phyloP scores from a whole-genome alignment of 2,113 vertebrate species.

The Glaucomys volans region DNA sequence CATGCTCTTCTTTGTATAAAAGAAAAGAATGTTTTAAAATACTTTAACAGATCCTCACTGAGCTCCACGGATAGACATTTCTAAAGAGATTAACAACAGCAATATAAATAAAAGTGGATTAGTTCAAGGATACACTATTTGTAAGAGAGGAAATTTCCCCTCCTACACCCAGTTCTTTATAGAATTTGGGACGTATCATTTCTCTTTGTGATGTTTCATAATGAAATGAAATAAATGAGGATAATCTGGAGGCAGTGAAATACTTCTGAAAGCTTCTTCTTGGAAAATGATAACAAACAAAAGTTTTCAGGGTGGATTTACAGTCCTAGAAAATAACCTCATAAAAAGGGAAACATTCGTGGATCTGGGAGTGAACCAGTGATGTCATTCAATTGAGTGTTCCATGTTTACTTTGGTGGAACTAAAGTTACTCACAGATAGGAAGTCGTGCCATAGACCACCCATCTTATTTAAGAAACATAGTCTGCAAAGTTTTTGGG shows the following conservation, averaged over 20 bases:
- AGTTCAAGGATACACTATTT: not conserved
- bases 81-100: not conserved
- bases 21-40: constrained; percentile 3
- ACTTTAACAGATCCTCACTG: not conserved
- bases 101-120: constrained; percentile 13
- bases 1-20: not conserved
- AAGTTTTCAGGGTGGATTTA: not conserved
- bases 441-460: not conserved
- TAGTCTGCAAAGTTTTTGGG: not conserved
- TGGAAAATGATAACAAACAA: not conserved
- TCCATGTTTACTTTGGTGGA: not conserved
- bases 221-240: not conserved
- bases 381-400: not conserved
- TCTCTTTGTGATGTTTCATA: constrained; percentile 22
- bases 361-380: not conserved
- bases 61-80: not conserved
- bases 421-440: not conserved
- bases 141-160: not conserved
- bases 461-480: not conserved
- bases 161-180: not conserved
- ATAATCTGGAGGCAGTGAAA: not conserved
- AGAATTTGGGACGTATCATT: not conserved
- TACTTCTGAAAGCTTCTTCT: not conserved
- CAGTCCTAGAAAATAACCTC: not conserved
- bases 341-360: not conserved